phyloP scores from a whole-genome alignment of 2,888 invertebrate genomes.

The Fragum sueziense region DNA sequence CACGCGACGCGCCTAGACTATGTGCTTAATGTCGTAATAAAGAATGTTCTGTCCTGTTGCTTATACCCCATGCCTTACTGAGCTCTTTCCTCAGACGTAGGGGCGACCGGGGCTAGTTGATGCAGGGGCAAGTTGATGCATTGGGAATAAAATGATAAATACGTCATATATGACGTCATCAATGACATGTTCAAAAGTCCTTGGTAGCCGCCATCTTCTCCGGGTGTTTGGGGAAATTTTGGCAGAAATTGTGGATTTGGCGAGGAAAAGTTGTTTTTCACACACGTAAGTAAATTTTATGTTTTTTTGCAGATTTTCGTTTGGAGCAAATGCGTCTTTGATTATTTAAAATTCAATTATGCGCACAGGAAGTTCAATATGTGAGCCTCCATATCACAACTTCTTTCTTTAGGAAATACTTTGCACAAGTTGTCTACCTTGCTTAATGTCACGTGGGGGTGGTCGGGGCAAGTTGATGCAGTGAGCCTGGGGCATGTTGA shows the following conservation, averaged over 20 bases:
- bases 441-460: neutral
- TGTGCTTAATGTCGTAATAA: too few species aligned
- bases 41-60: too few species aligned
- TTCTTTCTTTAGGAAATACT: neutral
- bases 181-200: neutral
- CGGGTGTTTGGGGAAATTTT: neutral
- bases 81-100: too few species aligned
- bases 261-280: neutral
- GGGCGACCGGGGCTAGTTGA: constrained; percentile 2
- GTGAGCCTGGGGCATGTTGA: constrained; percentile 2
- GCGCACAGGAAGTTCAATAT: neutral
- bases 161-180: neutral
- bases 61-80: too few species aligned
- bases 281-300: neutral
- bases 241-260: neutral
- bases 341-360: neutral
- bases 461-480: constrained; percentile 13
- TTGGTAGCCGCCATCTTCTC: neutral
- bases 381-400: neutral
- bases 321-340: neutral
- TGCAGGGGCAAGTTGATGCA: neutral
- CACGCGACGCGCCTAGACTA: too few species aligned
- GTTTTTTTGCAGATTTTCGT: neutral
- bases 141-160: neutral
- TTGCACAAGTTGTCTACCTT: constrained; percentile 5